Base-by-base conservation (phyloP, 2,888 invertebrate genomes). In the Pseudococcus viburni region DNA sequence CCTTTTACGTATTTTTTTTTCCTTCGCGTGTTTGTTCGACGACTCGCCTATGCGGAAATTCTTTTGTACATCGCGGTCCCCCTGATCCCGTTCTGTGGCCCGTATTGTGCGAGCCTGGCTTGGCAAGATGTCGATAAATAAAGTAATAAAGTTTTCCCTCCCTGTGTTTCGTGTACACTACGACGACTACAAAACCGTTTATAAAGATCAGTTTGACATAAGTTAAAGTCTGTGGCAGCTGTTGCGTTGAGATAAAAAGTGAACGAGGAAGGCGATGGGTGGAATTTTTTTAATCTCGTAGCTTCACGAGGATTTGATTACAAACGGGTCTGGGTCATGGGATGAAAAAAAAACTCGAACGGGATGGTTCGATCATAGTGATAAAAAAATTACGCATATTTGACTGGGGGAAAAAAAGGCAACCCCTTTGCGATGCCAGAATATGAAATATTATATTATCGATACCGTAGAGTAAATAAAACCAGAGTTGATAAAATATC, bases 151-250 rank as follows among this genome's bases (percentile, higher is more conserved):
- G 55, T 85, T 85, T 85, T 19, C 80, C 26, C 46, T 59, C 8
- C 2, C 5, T 59, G 3, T 19, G 59, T 59, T 19, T 19, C 6
- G n/a, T 33, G 26, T 33, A 33, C 26, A 33, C 26, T 33, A 3
- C 26, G 26, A 33, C 26, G 26, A 33, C 26, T 59, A 19, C 46
- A 59, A 85, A 51, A 85, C 39, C 85, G 85, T 85, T 85, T 85
- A 85, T 85, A 85, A 85, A 85, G 85, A 55, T 55, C 59, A 59
- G 85, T 59, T 85, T 85, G 85, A 85, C 85, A 85, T 85, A 85
- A 85, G 85, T 85, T 85, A 85, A 22, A 59, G 55, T 59, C 55
- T 42, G 12, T 15, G 26, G 51, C 85, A 59, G 59, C 85, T 85
- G 85, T 85, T 85, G 85, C 85, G 46, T 59, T n/a, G 80, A 59